Base-by-base conservation (phyloP, 2,797 vertebrate genomes). In the Sylvia borin region DNA sequence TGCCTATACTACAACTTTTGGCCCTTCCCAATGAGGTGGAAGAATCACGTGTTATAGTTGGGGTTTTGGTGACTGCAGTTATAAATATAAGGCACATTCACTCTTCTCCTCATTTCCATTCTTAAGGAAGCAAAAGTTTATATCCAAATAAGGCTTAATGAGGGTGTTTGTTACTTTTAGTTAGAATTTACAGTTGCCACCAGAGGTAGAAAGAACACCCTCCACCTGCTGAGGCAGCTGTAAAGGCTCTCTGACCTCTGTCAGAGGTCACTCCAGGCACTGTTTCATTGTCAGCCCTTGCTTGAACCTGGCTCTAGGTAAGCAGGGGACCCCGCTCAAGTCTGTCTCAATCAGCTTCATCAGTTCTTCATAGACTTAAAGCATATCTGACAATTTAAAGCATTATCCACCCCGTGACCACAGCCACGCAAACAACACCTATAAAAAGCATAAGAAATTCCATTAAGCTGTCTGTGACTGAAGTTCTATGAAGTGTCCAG, bases 11-110 rank as follows among this genome's bases (percentile, higher is more conserved):
- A 6, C 14, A 40, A 48, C 24, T 70, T 34, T 38, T 38, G 27
- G 6, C 17, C 17, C 17, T 50, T 54, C 55, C 13, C 29, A 24
- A 7, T 25, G 34, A 47, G 29, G 64, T 20, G 5, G 20, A 70
- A 40, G 40, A 34, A 47, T 25, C 0, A 0, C 53, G 14, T 29
- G 6, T 21, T 51, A 1, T 36, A 51, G 22, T 8, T 62, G 42
- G 29, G 16, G 7, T 14, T 32, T 45, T 54, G n/a, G 25, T 77
- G 40, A 31, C 29, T 40, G 36, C 36, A 36, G 36, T 36, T 36
- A 54, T n/a, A 47, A 19, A 40, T n/a, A 27, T 17, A 53, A 85
- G 16, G n/a, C 24, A 48, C 15, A 21, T 14, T 70, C 20, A 40
- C 16, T 62, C 62, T 70, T 22, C 16, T 8, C 25, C 58, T 15